phyloP scores from a whole-genome alignment of 2,113 vertebrate species.

The Onychostruthus taczanowskii region DNA sequence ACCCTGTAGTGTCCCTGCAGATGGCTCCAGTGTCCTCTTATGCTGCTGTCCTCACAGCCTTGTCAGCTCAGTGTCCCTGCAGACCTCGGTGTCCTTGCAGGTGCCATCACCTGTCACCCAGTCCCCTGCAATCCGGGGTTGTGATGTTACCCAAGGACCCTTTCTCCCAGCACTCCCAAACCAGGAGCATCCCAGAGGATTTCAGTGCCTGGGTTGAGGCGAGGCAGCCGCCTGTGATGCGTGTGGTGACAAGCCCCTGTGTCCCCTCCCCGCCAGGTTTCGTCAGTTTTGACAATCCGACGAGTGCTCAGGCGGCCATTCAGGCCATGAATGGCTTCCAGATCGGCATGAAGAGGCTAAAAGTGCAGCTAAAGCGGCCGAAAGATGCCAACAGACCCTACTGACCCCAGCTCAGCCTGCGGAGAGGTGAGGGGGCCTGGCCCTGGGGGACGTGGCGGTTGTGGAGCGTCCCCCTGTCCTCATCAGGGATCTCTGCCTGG shows the following conservation, averaged over 20 bases:
- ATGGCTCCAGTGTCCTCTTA: background rate
- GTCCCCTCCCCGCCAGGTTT: conserved; percentile 79
- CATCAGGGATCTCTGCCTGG: fast-evolving
- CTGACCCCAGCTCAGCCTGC: conserved; percentile 79
- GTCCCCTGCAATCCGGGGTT: background rate
- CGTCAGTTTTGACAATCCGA: conserved; percentile 98
- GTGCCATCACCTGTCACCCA: background rate
- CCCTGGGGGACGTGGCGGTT: fast-evolving
- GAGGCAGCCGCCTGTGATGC: fast-evolving
- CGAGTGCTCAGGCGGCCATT: conserved; percentile 97
- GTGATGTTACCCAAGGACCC: fast-evolving
- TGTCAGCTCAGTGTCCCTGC: background rate
- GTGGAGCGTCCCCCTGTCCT: fast-evolving
- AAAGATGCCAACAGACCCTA: conserved; percentile 99
- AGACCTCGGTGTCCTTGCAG: background rate
- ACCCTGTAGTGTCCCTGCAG: background rate
- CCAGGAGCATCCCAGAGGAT: background rate
- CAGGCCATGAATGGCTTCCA: conserved; percentile 99
- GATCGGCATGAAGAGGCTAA: conserved; percentile 99
- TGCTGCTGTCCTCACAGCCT: background rate
- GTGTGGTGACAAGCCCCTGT: background rate
- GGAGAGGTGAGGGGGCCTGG: conserved; percentile 75
- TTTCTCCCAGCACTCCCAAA: background rate
- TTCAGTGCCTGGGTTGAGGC: fast-evolving
- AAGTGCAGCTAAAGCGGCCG: conserved; percentile 97